Percentiles rank a stretch among this genome's conserved stretches.
Evolutionary conservation across 2,113 vertebrate species (phyloP).

Genomic region (Glaucidium brasilianum): DNA sequence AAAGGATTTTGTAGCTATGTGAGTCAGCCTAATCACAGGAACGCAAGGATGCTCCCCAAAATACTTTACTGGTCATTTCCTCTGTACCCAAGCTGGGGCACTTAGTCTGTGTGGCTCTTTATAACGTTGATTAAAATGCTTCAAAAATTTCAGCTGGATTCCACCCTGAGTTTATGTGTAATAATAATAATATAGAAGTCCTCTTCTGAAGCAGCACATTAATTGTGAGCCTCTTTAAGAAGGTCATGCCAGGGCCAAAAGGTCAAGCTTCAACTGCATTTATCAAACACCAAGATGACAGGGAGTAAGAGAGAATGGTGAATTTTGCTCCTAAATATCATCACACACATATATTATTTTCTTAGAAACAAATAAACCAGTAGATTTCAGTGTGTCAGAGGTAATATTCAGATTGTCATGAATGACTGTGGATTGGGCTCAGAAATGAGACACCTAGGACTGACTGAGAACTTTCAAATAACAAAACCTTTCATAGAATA

Average conservation of each 20-base stretch:
- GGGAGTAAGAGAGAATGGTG: not conserved
- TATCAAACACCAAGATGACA: not conserved
- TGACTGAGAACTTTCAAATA: accelerated
- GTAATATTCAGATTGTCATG: not conserved
- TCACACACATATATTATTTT: not conserved
- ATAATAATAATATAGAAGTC: not conserved
- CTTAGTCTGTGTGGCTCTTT: not conserved
- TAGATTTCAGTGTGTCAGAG: not conserved
- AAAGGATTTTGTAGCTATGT: not conserved
- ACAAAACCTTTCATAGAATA: not conserved
- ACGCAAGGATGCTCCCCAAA: not conserved
- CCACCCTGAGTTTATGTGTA: not conserved
- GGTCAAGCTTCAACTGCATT: not conserved
- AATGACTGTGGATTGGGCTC: not conserved
- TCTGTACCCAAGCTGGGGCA: not conserved
- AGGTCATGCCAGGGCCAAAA: not conserved
- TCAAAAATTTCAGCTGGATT: not conserved
- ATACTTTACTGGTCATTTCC: not conserved
- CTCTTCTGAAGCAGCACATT: not conserved
- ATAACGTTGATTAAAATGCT: not conserved
- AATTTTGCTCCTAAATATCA: not conserved
- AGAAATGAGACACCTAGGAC: not conserved
- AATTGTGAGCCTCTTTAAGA: not conserved
- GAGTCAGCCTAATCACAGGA: not conserved
- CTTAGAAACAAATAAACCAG: not conserved